Evolutionary conservation across 2,888 invertebrate species (phyloP).

Genomic region (Phyllotreta striolata): DNA sequence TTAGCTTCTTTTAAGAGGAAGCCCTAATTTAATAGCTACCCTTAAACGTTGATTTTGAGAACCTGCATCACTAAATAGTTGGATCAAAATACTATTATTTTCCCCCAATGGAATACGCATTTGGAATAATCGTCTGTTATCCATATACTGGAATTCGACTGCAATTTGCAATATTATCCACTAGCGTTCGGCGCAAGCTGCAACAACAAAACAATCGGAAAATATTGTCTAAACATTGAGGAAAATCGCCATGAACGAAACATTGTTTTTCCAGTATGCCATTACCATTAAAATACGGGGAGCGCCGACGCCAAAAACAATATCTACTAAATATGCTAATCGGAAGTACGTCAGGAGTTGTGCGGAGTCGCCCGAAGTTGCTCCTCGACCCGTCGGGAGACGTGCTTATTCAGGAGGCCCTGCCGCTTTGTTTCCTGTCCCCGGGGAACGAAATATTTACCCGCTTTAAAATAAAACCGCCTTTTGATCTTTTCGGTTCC

Average conservation of each 20-base stretch:
- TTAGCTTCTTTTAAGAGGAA: no score
- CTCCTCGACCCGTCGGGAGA: conserved; percentile 6
- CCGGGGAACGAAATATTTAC: conserved; percentile 28
- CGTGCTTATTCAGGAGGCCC: conserved; percentile 29
- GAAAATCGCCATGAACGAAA: conserved; percentile 25
- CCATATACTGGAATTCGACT: neutral
- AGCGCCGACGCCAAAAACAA: conserved; percentile 26
- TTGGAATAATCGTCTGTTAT: neutral
- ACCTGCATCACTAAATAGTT: neutral
- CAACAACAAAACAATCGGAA: conserved; percentile 29
- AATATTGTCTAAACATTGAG: conserved; percentile 20
- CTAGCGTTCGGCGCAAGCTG: conserved; percentile 25
- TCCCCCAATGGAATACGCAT: neutral
- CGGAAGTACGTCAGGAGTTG: conserved; percentile 25
- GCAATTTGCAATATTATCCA: conserved; percentile 25
- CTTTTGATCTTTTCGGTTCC: conserved; percentile 13
- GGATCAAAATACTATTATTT: conserved; percentile 7
- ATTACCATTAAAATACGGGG: conserved; percentile 29
- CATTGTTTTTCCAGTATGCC: conserved; percentile 33
- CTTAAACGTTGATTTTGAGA: no score
- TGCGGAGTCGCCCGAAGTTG: conserved; percentile 20
- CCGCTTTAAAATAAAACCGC: conserved; percentile 21
- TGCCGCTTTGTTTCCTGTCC: conserved; percentile 27
- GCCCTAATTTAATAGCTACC: no score
- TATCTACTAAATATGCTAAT: conserved; percentile 32